Conservation (phyloP, 2,797 vertebrate species). For the Apogon talboti region DNA sequence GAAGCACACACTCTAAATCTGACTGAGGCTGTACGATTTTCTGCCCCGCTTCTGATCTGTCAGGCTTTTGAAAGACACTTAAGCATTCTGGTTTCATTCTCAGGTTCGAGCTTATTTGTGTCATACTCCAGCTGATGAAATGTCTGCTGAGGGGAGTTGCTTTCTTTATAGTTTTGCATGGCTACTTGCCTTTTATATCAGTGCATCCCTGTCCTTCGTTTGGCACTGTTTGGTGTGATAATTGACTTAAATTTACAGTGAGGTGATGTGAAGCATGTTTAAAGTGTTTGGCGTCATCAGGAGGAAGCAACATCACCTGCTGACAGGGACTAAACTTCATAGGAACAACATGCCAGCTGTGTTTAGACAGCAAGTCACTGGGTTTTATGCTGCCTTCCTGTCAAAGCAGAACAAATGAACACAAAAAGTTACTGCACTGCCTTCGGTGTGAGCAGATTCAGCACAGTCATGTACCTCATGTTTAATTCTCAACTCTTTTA, state of each 20-base stretch:
- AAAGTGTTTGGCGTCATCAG: slow-evolving; percentile 41
- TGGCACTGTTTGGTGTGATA: slow-evolving; percentile 62
- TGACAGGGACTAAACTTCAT: slow-evolving; percentile 14
- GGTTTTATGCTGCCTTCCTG: slow-evolving; percentile 33
- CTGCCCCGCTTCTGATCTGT: slow-evolving; percentile 31
- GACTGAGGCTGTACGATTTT: slow-evolving; percentile 1
- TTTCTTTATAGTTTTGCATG: slow-evolving; percentile 85
- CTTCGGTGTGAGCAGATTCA: slow-evolving; percentile 36
- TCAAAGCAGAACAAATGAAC: slow-evolving; percentile 45
- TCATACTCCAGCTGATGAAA: slow-evolving; percentile 41
- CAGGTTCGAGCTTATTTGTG: slow-evolving; percentile 62
- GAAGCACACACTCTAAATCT: slow-evolving; percentile 37
- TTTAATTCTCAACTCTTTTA: slow-evolving; percentile 46
- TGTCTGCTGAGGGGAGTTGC: slow-evolving; percentile 46
- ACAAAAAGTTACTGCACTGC: slow-evolving; percentile 15
- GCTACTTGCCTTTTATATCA: slow-evolving; percentile 84
- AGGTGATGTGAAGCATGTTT: slow-evolving; percentile 56
- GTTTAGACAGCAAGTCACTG: slow-evolving; percentile 30
- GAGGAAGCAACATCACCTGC: slow-evolving; percentile 35
- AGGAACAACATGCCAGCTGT: slow-evolving; percentile 15
- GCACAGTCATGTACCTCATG: slow-evolving; percentile 36
- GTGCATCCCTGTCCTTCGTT: slow-evolving; percentile 56
- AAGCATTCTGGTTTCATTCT: slow-evolving; percentile 64
- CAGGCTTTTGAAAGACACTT: slow-evolving; percentile 42
- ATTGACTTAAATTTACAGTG: slow-evolving; percentile 73